phyloP scores from a whole-genome alignment of 2,797 vertebrate species.

The Crocodylus rhombifer region DNA sequence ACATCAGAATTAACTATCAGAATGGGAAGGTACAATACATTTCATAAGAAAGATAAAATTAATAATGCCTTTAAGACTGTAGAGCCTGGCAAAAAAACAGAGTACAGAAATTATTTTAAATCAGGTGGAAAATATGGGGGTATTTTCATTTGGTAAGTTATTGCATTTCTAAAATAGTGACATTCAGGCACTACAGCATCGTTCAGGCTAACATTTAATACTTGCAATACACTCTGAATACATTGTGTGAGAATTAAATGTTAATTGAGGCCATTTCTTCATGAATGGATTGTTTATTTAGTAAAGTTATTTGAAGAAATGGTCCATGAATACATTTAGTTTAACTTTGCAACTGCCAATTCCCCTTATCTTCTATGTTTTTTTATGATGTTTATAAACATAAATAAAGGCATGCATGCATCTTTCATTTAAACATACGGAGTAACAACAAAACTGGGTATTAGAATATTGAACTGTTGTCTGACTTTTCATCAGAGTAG shows the following conservation, averaged over 20 bases:
- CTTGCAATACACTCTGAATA: conserved; percentile 40
- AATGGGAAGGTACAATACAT: fast-evolving
- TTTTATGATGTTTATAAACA: not conserved
- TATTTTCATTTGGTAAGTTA: conserved; percentile 22
- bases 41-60: too few relatives aligned
- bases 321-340: conserved; percentile 68
- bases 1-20: not conserved
- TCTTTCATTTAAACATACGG: not conserved
- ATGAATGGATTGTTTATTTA: conserved; percentile 65
- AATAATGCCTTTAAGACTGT: not conserved
- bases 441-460: not conserved
- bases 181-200: not conserved
- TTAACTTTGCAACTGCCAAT: conserved; percentile 49
- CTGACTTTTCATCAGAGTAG: not conserved
- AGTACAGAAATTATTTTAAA: conserved; percentile 15
- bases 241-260: conserved; percentile 57
- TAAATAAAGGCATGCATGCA: not conserved
- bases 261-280: conserved; percentile 71
- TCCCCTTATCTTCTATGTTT: conserved; percentile 34
- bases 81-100: not conserved
- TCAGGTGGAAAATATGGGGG: conserved; percentile 27
- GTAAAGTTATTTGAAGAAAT: conserved; percentile 73
- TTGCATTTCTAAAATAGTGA: conserved; percentile 18
- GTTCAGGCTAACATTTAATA: conserved; percentile 39
- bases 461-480: not conserved